Evolutionary conservation across 2,113 vertebrate genomes (phyloP).

Genomic region (Aldabrachelys gigantea): DNA sequence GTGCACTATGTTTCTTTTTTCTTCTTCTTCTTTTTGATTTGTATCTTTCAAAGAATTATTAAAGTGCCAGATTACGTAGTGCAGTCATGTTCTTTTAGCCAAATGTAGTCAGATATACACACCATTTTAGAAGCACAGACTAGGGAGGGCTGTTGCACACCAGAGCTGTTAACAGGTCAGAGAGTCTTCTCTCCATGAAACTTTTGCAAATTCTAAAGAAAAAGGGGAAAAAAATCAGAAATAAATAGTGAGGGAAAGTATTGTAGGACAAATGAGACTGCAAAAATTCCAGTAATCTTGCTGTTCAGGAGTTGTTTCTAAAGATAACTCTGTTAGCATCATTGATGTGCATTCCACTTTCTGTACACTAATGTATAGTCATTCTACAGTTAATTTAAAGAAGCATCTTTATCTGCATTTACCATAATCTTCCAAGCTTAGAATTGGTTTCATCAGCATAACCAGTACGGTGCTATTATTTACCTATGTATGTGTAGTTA

Average conservation of each 20-base stretch:
- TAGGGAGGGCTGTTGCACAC: conserved; percentile 16
- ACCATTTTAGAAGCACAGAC: conserved; percentile 22
- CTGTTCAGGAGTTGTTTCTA: conserved; percentile 60
- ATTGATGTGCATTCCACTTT: conserved; percentile 99
- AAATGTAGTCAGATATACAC: conserved; percentile 50
- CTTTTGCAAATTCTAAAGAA: not conserved
- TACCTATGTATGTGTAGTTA: conserved; percentile 85
- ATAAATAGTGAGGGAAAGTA: conserved; percentile 27
- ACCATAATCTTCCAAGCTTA: conserved; percentile 67
- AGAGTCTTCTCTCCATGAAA: conserved; percentile 52
- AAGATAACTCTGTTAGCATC: conserved; percentile 76
- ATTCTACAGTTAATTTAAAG: conserved; percentile 74
- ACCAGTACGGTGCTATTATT: conserved; percentile 92
- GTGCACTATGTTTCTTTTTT: conserved; percentile 77
- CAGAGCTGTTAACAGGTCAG: conserved; percentile 18
- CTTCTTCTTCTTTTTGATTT: conserved; percentile 69
- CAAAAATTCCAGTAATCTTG: conserved; percentile 29
- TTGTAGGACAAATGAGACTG: not conserved
- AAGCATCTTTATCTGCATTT: conserved; percentile 64
- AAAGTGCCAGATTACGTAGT: conserved; percentile 72
- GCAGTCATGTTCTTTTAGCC: conserved; percentile 67
- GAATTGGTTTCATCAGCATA: conserved; percentile 81
- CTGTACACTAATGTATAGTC: conserved; percentile 82
- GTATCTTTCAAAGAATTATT: conserved; percentile 63
- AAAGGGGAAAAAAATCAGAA: not conserved